Base-by-base conservation (phyloP, 53 echinoderm and acorn worm species). In the Paelopatides confundens region DNA sequence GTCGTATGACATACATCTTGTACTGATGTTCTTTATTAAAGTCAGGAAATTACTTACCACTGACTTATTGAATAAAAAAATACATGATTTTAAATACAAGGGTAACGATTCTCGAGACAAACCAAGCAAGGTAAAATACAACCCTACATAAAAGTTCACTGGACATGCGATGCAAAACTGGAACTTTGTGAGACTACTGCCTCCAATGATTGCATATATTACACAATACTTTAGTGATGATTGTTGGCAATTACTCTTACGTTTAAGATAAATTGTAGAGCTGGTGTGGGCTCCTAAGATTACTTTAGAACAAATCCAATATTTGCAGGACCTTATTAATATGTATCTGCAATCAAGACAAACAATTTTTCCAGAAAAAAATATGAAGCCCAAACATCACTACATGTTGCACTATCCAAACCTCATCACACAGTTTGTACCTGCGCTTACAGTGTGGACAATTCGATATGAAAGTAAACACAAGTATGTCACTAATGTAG, bases 81-180 rank as follows among this genome's bases (percentile, higher is more conserved):
- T 65, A 10, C 13, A 14, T 85, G 46, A 65, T 85, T 85, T 85
- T 43, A 85, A 65, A 27, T 65, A 85, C 47, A 66, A 66, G 9
- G 85, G 67, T 39, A 85, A 24, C 26, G 85, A 85, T 85, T 18
- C 66, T 3, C 40, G 24, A 14, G 85, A 85, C 40, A 85, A 66
- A 40, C 85, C 85, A 13, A 32, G 13, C 46, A 85, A 85, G 47
- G 30, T 85, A 15, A 85, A 66, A 27, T 35, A 37, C 14, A 71
- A 7, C 39, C 28, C 37, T 31, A 46, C 66, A 40, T 28, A 85
- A 85, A 85, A 40, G 33, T 17, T 85, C 8, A 35, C 66, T 11
- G 29, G 48, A 43, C 66, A 85, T 85, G 85, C 85, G 1, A 31
- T 85, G 34, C 85, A 85, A 85, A 85, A 85, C 62, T 85, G 67